phyloP scores from a whole-genome alignment of 2,113 vertebrate genomes.

The Corythornis madagascariensis region DNA sequence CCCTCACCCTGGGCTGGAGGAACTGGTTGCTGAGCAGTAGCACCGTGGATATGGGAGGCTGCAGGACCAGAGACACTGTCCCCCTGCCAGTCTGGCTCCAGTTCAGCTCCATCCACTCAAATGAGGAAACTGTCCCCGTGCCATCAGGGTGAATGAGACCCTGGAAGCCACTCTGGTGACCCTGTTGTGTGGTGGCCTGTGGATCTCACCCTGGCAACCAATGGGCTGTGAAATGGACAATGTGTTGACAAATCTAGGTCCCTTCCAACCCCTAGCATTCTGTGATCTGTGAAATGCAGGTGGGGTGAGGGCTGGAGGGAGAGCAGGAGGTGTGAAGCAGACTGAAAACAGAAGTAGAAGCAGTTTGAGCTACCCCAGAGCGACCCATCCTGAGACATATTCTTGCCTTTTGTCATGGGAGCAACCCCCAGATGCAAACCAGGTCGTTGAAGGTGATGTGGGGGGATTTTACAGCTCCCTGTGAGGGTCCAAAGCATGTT shows the following conservation, averaged over 20 bases:
- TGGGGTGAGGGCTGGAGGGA: neutral
- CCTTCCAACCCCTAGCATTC: too few relatives aligned
- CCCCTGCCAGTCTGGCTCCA: neutral
- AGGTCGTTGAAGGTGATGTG: fast-evolving
- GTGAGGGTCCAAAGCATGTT: neutral
- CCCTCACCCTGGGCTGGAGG: neutral
- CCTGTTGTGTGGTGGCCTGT: fast-evolving
- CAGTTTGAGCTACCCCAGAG: neutral
- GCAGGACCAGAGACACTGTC: neutral
- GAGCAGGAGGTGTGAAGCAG: neutral
- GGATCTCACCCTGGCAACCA: fast-evolving
- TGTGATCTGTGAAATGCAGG: neutral
- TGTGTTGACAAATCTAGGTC: neutral
- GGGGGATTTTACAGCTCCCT: neutral
- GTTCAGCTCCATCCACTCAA: neutral
- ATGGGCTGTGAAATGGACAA: neutral
- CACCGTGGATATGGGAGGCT: fast-evolving
- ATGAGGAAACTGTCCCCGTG: neutral
- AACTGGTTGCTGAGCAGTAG: neutral
- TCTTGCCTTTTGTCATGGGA: neutral
- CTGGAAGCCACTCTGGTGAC: fast-evolving
- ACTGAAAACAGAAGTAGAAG: neutral
- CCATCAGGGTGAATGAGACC: neutral
- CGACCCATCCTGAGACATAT: neutral
- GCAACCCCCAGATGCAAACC: neutral